Percentiles rank a stretch among this genome's conserved stretches.
These are phyloP conservation scores for Eupithecia abbreviata DNA, from an alignment of 2,888 invertebrate genomes.

Conservation along the genomic window DNA sequence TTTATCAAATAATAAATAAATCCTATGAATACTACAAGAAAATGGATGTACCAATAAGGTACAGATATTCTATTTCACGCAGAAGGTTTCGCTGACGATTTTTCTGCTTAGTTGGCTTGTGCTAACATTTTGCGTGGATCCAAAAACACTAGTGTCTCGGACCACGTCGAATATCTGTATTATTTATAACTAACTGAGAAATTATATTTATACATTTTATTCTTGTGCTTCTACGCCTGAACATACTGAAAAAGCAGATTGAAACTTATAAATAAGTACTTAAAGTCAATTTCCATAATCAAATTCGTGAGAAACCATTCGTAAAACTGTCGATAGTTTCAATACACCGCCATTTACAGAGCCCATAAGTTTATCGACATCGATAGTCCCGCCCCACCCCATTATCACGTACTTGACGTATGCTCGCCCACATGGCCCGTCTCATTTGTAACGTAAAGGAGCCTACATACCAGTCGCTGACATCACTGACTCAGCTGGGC, in stretches of 20 bases:
- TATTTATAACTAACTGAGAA: too few species aligned
- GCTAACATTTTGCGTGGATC: too few species aligned
- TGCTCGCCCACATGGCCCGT: conserved; percentile 53
- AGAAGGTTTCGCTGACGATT: too few species aligned
- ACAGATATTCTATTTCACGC: too few species aligned
- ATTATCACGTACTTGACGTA: conserved; percentile 49
- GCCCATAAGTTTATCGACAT: conserved; percentile 7
- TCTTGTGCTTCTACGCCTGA: too few species aligned
- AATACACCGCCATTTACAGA: neutral
- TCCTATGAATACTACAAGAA: too few species aligned
- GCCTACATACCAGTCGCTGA: neutral
- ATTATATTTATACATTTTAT: too few species aligned
- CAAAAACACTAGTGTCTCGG: too few species aligned
- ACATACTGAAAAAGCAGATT: neutral
- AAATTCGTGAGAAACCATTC: neutral
- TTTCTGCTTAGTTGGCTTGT: too few species aligned
- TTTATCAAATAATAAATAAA: too few species aligned
- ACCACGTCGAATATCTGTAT: too few species aligned
- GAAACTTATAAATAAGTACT: neutral
- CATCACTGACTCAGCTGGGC: neutral
- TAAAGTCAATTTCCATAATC: neutral
- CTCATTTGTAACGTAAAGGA: conserved; percentile 57
- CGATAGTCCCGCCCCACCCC: neutral
- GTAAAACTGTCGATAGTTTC: neutral
- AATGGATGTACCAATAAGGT: too few species aligned